Base-by-base conservation (phyloP, 1,140 invertebrate genomes). In the Protaetia brevitarsis region DNA sequence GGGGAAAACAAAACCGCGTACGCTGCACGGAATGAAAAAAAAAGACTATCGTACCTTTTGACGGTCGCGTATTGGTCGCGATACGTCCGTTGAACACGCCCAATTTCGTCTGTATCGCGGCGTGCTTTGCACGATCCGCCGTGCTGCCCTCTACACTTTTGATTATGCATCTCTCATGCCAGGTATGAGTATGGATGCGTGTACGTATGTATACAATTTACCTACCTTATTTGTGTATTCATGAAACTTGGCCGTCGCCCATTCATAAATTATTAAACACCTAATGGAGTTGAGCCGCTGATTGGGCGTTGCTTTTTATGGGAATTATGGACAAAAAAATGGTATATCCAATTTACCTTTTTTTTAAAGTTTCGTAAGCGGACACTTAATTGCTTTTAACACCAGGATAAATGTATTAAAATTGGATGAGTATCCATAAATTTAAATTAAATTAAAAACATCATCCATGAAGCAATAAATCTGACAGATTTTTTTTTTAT, bases 221-320 rank as follows among this genome's bases (percentile, higher is more conserved):
- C 41, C 41, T 8, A 16, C 13, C 10, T 45, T 0, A 13, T 19
- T 45, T 45, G 23, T 7, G 3, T 45, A 45, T 45, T 13, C 41
- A 45, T 45, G 16, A 16, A 7, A 45, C 19, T 13, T 45, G 16
- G 41, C 10, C 34, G 34, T 16, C 23, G 41, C 41, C 41, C 41
- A 45, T 45, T 45, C 41, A 45, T 45, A 19, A 45, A 45, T 45
- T 45, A 45, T 45, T 45, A 19, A 45, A 19, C 16, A 45, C 4
- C 3, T 45, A 19, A 45, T 45, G 41, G 41, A 45, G 13, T 45
- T 13, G 41, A 19, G 10, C 4, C 3, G n/a, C 41, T 45, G 41
- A 45, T 45, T 45, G 41, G 41, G 4, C 16, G 41, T 45, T 45
- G 41, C 10, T 45, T 16, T 19, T 45, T 13, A 21, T 11, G 5